Conservation (phyloP, 1,140 invertebrate species). For the Papilio helenus region DNA sequence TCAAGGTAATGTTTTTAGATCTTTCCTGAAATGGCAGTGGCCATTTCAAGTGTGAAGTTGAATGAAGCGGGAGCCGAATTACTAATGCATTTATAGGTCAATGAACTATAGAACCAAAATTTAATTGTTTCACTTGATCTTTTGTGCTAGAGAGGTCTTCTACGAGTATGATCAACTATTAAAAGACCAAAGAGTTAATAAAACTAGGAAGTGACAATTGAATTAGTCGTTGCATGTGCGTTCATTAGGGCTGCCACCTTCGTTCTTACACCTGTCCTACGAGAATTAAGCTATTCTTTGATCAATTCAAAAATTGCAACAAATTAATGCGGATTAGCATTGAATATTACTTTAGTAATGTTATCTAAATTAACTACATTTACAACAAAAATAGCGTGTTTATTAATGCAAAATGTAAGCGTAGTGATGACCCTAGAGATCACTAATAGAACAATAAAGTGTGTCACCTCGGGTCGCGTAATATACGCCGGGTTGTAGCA, state of each 20-base stretch:
- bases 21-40: no score
- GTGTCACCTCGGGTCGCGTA: slow-evolving; percentile 69
- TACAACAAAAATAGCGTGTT: neutral
- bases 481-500: slow-evolving; percentile 58
- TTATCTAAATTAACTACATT: neutral
- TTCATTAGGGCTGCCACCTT: slow-evolving; percentile 49
- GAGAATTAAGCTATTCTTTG: neutral
- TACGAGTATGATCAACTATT: slow-evolving; percentile 5
- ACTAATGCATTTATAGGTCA: slow-evolving; percentile 21
- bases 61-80: neutral
- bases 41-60: neutral
- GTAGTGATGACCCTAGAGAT: slow-evolving; percentile 67
- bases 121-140: slow-evolving; percentile 37
- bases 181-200: slow-evolving; percentile 49
- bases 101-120: slow-evolving; percentile 9
- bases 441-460: slow-evolving; percentile 75
- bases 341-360: neutral
- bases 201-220: slow-evolving; percentile 74
- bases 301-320: neutral
- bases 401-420: slow-evolving; percentile 42
- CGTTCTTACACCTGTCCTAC: neutral
- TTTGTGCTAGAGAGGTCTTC: slow-evolving; percentile 34
- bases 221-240: slow-evolving; percentile 51
- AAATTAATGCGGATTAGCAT: neutral
- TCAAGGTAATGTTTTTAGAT: neutral